phyloP scores from a whole-genome alignment of 2,888 invertebrate species.

The Hemistola chrysoprasaria region DNA sequence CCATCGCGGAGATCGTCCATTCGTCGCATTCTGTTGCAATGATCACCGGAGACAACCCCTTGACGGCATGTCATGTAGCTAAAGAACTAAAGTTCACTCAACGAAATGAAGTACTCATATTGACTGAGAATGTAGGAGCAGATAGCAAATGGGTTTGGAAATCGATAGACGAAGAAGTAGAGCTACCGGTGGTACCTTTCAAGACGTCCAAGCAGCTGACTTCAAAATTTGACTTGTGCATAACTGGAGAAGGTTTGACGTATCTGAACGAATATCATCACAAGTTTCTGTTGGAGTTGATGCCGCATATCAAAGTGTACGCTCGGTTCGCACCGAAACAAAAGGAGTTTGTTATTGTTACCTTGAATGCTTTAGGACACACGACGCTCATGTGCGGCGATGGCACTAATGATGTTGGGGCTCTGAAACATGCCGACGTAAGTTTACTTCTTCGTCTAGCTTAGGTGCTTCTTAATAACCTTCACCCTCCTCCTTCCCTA shows the following conservation, averaged over 20 bases:
- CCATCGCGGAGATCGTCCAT: constrained; percentile 96
- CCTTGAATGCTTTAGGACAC: constrained; percentile 93
- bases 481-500: too few relatives aligned
- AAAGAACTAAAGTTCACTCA: constrained; percentile 94
- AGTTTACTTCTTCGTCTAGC: constrained; percentile 56
- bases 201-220: constrained; percentile 83
- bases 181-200: constrained; percentile 76
- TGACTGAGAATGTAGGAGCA: constrained; percentile 81
- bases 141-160: constrained; percentile 87
- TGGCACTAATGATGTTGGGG: constrained; percentile 99
- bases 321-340: constrained; percentile 99
- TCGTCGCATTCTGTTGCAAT: constrained; percentile 98
- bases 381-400: constrained; percentile 99
- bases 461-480: too few relatives aligned
- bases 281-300: constrained; percentile 85
- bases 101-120: constrained; percentile 85
- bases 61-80: constrained; percentile 99
- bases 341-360: constrained; percentile 96
- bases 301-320: constrained; percentile 95
- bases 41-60: constrained; percentile 99
- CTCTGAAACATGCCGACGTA: constrained; percentile 98
- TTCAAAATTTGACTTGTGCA: constrained; percentile 92
- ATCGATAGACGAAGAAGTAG: constrained; percentile 85
- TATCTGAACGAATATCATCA: constrained; percentile 85
- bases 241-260: constrained; percentile 95